Conservation (phyloP, 2,113 vertebrate species). For the Coreoperca whiteheadi region DNA sequence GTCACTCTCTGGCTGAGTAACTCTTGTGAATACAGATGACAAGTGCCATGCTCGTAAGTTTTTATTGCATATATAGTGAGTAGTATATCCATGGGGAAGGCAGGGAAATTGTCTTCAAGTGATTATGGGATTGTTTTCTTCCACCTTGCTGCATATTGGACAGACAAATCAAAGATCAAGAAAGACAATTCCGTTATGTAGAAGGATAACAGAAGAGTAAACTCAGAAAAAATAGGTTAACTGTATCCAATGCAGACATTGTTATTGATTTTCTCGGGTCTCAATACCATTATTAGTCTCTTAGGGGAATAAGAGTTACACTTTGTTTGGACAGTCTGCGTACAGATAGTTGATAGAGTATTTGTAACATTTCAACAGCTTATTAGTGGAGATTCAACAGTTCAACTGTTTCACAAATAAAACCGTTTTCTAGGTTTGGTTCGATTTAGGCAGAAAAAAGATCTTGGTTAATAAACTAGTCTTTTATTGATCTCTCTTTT, state of each 20-base stretch:
- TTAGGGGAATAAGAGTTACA: no score
- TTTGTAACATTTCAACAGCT: no score
- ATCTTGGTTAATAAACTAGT: no score
- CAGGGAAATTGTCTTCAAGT: conserved; percentile 5
- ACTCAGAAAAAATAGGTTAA: background rate
- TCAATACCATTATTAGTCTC: background rate
- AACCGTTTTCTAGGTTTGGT: no score
- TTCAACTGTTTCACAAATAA: no score
- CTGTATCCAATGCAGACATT: no score
- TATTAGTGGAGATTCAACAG: no score
- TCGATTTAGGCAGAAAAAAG: no score
- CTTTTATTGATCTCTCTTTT: no score
- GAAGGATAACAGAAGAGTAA: background rate
- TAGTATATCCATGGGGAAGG: conserved; percentile 3
- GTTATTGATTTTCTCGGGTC: background rate
- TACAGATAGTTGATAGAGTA: no score
- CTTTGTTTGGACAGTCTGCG: no score
- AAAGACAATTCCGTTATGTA: background rate
- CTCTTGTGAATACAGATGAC: conserved; percentile 19
- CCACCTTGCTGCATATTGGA: background rate
- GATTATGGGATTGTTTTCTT: conserved; percentile 3
- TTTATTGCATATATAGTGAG: conserved; percentile 6
- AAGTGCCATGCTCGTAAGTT: background rate
- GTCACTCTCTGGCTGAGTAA: conserved; percentile 27
- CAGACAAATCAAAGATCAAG: background rate